A percentile compares a stretch with the other conserved stretches of the same genome.
Conservation (phyloP, 2,113 vertebrate genomes). For the Aythya baeri region DNA sequence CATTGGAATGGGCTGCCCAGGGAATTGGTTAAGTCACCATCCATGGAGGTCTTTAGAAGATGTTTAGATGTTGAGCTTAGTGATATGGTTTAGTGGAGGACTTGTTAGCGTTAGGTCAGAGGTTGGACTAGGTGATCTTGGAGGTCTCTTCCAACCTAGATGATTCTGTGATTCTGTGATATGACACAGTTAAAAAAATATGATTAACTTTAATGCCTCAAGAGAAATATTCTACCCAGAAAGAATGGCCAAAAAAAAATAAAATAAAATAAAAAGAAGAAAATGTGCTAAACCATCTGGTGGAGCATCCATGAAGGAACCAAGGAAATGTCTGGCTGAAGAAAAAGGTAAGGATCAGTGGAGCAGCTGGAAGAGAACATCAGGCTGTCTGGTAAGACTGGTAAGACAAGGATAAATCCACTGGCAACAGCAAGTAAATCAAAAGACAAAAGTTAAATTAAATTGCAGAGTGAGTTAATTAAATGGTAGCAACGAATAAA, state of each 20-base stretch:
- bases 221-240: neutral
- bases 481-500: slow-evolving; percentile 41
- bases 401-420: slow-evolving; percentile 6
- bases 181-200: neutral
- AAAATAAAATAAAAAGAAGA: too few relatives aligned
- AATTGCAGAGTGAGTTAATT: slow-evolving; percentile 18
- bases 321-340: neutral
- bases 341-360: neutral
- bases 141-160: too few relatives aligned
- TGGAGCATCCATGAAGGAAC: neutral
- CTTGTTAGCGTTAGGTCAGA: too few relatives aligned
- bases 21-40: too few relatives aligned
- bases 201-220: neutral
- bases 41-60: too few relatives aligned
- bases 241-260: neutral
- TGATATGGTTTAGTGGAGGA: too few relatives aligned
- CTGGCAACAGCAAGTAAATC: neutral
- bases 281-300: neutral
- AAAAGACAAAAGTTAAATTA: slow-evolving; percentile 51
- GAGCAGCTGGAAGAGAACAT: neutral
- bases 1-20: too few relatives aligned
- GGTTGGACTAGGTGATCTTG: too few relatives aligned
- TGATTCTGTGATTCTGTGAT: too few relatives aligned
- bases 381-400: neutral
- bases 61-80: too few relatives aligned